These are phyloP conservation scores for Aethina tumida DNA, from an alignment of 1,140 invertebrate genomes.

Conservation along the genomic window DNA sequence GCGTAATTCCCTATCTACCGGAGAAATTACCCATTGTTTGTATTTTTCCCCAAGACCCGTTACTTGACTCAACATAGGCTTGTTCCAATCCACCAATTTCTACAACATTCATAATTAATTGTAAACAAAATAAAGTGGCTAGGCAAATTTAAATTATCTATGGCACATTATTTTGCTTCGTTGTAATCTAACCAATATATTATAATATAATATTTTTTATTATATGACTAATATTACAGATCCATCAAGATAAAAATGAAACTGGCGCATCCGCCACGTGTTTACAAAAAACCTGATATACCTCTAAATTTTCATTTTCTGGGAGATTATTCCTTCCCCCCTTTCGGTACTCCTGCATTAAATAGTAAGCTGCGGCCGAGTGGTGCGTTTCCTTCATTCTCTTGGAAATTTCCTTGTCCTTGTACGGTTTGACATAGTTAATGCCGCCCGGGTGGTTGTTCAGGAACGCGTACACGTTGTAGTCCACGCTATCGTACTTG, in stretches of 20 bases:
- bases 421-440: conserved; percentile 42
- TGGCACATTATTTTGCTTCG: background rate
- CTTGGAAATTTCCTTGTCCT: conserved; percentile 40
- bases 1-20: conserved; percentile 54
- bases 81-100: conserved; percentile 60
- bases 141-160: background rate
- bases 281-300: conserved; percentile 26
- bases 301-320: conserved; percentile 39
- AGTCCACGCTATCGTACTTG: conserved; percentile 40
- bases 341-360: conserved; percentile 47
- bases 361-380: conserved; percentile 49
- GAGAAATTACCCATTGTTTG: conserved; percentile 58
- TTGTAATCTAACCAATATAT: background rate
- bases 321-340: conserved; percentile 23
- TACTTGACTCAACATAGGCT: conserved; percentile 55
- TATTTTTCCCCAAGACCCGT: conserved; percentile 49
- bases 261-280: too few species aligned
- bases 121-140: background rate
- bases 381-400: conserved; percentile 45
- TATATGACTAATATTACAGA: conserved; percentile 3
- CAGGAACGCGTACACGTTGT: conserved; percentile 47
- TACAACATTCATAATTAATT: conserved; percentile 35
- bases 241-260: conserved; percentile 4
- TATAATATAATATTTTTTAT: background rate
- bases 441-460: conserved; percentile 52